These are phyloP conservation scores for Meteorus sp. DNA, from an alignment of 1,140 invertebrate species.

Conservation along the genomic window DNA sequence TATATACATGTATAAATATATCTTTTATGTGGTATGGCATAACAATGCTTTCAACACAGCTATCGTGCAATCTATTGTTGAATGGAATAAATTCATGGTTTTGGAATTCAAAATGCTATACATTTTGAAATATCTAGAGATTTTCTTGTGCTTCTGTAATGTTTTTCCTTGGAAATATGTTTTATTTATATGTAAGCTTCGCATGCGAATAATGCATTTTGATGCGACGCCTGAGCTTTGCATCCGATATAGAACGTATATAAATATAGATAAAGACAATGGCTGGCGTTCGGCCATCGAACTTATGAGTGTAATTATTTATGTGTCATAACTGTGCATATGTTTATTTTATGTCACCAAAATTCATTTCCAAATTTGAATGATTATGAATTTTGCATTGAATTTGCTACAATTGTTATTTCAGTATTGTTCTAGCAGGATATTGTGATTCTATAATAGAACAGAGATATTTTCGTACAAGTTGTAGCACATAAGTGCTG, in stretches of 20 bases:
- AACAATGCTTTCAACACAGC: neutral
- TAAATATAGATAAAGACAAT: constrained; percentile 16
- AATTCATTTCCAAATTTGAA: neutral
- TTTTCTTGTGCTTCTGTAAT: neutral
- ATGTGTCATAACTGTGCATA: constrained; percentile 29
- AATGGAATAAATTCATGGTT: neutral
- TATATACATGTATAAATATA: too few species aligned
- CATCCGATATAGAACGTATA: constrained; percentile 48
- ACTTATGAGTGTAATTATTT: constrained; percentile 54
- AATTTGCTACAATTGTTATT: too few species aligned
- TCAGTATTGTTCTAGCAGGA: too few species aligned
- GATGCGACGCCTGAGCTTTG: constrained; percentile 41
- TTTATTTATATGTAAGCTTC: constrained; percentile 19
- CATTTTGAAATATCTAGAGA: constrained; percentile 2
- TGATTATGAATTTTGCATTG: too few species aligned
- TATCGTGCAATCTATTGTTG: constrained; percentile 5
- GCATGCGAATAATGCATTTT: constrained; percentile 42
- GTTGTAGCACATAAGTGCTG: too few species aligned
- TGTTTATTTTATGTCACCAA: neutral
- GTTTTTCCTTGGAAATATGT: constrained; percentile 24
- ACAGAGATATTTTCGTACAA: too few species aligned
- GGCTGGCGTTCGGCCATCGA: constrained; percentile 43
- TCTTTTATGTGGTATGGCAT: too few species aligned
- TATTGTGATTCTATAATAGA: too few species aligned
- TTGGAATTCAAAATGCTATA: constrained; percentile 11